Conservation (phyloP, 2,888 invertebrate species). For the Cataglyphis albicans region DNA sequence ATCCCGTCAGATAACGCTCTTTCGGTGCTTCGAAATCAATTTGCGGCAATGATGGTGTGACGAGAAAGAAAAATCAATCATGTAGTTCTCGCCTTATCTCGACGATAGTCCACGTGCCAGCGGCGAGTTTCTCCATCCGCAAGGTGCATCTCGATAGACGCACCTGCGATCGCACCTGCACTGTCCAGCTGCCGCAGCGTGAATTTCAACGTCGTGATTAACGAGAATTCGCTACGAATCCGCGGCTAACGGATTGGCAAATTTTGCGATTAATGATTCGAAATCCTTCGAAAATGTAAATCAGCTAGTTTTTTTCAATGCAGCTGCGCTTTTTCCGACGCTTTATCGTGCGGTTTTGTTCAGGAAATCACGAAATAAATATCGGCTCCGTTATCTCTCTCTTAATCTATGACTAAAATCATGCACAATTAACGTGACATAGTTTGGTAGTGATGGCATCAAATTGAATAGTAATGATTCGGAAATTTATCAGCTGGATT, state of each 20-base stretch:
- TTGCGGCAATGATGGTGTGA: not conserved
- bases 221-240: slow-evolving; percentile 5
- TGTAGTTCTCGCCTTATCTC: not conserved
- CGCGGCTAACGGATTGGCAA: not conserved
- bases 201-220: slow-evolving; percentile 43
- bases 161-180: slow-evolving; percentile 69
- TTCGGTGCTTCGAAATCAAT: slow-evolving; percentile 13
- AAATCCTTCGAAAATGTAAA: not conserved
- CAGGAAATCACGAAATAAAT: not conserved
- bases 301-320: not conserved
- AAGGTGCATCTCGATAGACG: slow-evolving; percentile 66
- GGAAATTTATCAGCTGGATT: not conserved
- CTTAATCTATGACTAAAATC: not conserved
- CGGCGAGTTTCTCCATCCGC: slow-evolving; percentile 53
- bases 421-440: not conserved
- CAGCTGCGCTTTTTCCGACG: not conserved
- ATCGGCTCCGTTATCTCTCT: not conserved
- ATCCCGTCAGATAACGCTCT: not conserved
- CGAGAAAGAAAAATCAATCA: slow-evolving; percentile 25
- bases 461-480: not conserved
- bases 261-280: not conserved
- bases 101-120: slow-evolving; percentile 23
- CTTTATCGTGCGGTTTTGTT: not conserved
- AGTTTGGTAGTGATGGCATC: not conserved
- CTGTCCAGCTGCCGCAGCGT: slow-evolving; percentile 64